phyloP scores from a whole-genome alignment of 2,888 invertebrate species.

The Caenorhabditis sp. region DNA sequence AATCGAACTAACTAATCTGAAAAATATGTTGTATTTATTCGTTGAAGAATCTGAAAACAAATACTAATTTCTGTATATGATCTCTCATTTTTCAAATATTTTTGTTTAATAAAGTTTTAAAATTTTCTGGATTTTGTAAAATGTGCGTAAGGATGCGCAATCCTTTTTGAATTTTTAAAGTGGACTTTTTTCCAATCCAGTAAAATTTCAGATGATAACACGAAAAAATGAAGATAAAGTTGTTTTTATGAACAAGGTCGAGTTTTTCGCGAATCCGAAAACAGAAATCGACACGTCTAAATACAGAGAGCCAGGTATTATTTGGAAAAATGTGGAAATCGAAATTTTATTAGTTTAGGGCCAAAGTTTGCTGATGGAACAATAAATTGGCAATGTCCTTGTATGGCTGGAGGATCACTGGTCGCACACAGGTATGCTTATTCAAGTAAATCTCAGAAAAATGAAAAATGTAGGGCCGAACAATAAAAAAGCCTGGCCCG shows the following conservation, averaged over 20 bases:
- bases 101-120: not conserved
- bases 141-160: not conserved
- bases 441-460: not conserved
- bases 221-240: not conserved
- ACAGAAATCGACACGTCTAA: not conserved
- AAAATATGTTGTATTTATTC: constrained; percentile 6
- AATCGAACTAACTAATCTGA: not conserved
- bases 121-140: not conserved
- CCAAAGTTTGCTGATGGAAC: constrained; percentile 43
- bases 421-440: constrained; percentile 40
- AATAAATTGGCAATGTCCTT: constrained; percentile 54
- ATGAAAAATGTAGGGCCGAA: too few species aligned
- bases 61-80: constrained; percentile 3
- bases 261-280: not conserved
- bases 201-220: not conserved
- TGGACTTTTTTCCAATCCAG: too few species aligned
- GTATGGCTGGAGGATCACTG: constrained; percentile 51
- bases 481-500: too few species aligned
- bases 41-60: not conserved
- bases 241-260: not conserved
- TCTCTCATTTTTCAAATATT: not conserved
- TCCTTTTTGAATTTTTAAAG: not conserved
- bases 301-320: not conserved
- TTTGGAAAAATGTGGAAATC: not conserved
- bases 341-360: constrained; percentile 22